Evolutionary conservation across 2,797 vertebrate genomes (phyloP), one percentile per base, ranked within the genome.

Genomic region (Champsocephalus esox): DNA sequence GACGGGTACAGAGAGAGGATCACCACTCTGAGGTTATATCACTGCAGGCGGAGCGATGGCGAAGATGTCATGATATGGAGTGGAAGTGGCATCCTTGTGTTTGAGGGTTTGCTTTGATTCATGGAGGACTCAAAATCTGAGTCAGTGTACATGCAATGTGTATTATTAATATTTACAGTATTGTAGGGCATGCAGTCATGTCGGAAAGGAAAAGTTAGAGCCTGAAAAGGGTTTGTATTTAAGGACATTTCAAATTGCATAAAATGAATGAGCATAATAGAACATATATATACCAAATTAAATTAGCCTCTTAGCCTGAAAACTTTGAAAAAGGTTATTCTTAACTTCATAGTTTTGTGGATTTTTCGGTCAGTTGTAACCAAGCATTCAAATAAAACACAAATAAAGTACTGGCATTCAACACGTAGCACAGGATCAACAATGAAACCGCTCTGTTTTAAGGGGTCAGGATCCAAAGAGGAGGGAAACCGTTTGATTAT

Each of bases 1-100:
- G 79, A 57, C 70, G 43, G 59, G 86, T 68, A 91, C 74, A 90
- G 75, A 92, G 60, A 92, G 41, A 86, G 77, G 64, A 58, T 63
- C 68, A 73, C 73, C 79, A 64, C 52, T 55, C 73, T 61, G 38
- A 73, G 28, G 63, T 77, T 54, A 85, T 34, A 46, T 3, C 38
- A 56, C 48, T 28, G 54, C 17, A 55, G 13, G 28, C 2, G n/a
- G 34, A 58, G 9, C 66, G 56, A 63, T 54, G 71, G 57, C 50
- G 79, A 38, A 3, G 32, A 61, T 58, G 58, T 63, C 17, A 66
- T 52, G 55, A 54, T 52, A 78, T 70, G 49, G 63, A 24, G 68
- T 48, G 72, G 51, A 68, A 28, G 41, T 2, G 24, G 50, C 19
- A 11, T 57, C 46, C 34, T 54, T 21, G 17, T 43, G 55, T 67